These are phyloP conservation scores for Amaurobius ferox DNA, from an alignment of 2,888 invertebrate species.

Conservation along the genomic window DNA sequence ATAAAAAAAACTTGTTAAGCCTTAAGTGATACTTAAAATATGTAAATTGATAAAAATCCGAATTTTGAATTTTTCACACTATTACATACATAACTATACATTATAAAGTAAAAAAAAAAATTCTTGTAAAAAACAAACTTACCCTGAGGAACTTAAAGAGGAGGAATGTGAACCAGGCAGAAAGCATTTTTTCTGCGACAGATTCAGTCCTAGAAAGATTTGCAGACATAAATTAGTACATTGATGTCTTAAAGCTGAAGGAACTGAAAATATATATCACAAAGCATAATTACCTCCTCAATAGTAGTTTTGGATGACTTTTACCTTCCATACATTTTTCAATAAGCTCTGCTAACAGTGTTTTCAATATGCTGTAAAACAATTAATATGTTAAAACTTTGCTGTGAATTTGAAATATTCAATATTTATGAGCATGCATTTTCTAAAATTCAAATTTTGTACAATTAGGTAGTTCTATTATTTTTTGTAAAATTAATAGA, in stretches of 20 bases:
- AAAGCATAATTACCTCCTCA: constrained; percentile 82
- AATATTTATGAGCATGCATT: no score
- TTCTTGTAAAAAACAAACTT: constrained; percentile 55
- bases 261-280: no score
- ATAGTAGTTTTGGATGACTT: constrained; percentile 94
- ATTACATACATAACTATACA: not conserved
- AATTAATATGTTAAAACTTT: not conserved
- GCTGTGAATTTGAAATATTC: not conserved
- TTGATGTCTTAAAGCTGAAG: no score
- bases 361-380: constrained; percentile 88
- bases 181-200: constrained; percentile 99
- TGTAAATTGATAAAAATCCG: no score
- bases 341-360: constrained; percentile 95
- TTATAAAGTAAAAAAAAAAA: not conserved
- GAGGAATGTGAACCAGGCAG: constrained; percentile 99
- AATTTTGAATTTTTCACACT: no score
- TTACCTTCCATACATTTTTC: constrained; percentile 99
- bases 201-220: constrained; percentile 93
- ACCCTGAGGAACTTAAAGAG: constrained; percentile 94
- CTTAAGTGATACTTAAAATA: no score
- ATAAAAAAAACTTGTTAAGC: no score
- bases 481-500: no score
- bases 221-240: no score
- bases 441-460: no score
- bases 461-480: no score